phyloP scores from a whole-genome alignment of 2,888 invertebrate species.

The Nomada fucata region DNA sequence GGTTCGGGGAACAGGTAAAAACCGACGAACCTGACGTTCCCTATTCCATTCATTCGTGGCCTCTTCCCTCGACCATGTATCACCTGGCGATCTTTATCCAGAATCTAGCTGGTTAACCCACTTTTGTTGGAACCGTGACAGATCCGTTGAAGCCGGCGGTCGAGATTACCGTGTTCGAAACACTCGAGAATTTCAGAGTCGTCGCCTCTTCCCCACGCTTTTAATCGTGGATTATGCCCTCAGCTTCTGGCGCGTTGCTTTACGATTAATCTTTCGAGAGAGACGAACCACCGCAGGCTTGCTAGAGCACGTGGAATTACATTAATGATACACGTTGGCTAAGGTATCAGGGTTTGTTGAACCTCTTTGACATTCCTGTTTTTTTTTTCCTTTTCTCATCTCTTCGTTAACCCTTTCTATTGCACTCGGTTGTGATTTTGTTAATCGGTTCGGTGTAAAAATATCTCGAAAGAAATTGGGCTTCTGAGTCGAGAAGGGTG shows the following conservation, averaged over 20 bases:
- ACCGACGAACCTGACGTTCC: conserved; percentile 22
- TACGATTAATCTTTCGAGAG: not conserved
- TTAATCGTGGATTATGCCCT: conserved; percentile 14
- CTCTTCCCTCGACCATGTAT: conserved; percentile 30
- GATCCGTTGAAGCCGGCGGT: conserved; percentile 37
- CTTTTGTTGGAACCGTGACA: conserved; percentile 55
- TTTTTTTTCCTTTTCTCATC: too few relatives aligned
- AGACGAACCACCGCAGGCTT: not conserved
- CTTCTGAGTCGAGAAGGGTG: too few relatives aligned
- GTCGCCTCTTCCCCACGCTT: not conserved
- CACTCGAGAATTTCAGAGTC: conserved; percentile 9
- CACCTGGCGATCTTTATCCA: conserved; percentile 65
- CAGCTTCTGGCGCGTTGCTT: not conserved
- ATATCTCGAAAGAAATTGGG: too few relatives aligned
- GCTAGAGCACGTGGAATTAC: not conserved
- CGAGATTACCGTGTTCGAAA: conserved; percentile 28
- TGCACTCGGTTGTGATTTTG: too few relatives aligned
- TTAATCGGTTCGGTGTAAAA: too few relatives aligned
- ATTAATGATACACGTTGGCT: too few relatives aligned
- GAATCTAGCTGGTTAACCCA: conserved; percentile 67
- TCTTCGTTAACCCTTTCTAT: too few relatives aligned
- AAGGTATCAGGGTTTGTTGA: too few relatives aligned
- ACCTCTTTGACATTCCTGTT: too few relatives aligned
- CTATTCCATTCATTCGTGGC: conserved; percentile 33
- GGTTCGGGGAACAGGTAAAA: conserved; percentile 34